Percentiles rank a stretch among this genome's conserved stretches.
Evolutionary conservation across 2,888 invertebrate species (phyloP).

Genomic region (Drosophila birchii): DNA sequence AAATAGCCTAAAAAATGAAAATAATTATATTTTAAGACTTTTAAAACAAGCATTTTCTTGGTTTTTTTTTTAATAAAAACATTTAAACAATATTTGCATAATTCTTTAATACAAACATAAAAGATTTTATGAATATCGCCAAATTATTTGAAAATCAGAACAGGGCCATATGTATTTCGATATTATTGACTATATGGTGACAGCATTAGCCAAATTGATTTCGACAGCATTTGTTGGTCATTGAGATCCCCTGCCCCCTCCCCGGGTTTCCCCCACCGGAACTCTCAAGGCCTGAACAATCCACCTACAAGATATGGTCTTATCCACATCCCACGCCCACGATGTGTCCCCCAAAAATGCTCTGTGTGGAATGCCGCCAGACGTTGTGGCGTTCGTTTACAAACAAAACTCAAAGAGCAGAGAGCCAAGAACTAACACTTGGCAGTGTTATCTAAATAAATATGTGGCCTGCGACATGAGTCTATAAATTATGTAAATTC

Average conservation of each 20-base stretch:
- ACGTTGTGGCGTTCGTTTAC: slow-evolving; percentile 64
- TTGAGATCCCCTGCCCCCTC: slow-evolving; percentile 51
- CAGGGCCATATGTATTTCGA: background rate
- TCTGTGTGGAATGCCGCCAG: slow-evolving; percentile 58
- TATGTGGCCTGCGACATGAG: slow-evolving; percentile 56
- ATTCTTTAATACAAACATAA: background rate
- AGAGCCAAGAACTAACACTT: slow-evolving; percentile 17
- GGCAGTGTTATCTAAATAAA: slow-evolving; percentile 69
- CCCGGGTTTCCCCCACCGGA: background rate
- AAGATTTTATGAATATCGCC: background rate
- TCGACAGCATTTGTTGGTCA: slow-evolving; percentile 35
- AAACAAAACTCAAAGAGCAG: slow-evolving; percentile 19
- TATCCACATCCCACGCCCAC: slow-evolving; percentile 41
- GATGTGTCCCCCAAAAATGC: slow-evolving; percentile 41
- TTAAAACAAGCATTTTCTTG: background rate
- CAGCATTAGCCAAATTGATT: slow-evolving; percentile 54
- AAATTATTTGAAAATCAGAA: slow-evolving; percentile 2
- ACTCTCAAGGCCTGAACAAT: slow-evolving; percentile 39
- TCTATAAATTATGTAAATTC: slow-evolving; percentile 75
- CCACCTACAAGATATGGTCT: slow-evolving; percentile 32
- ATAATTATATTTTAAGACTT: background rate
- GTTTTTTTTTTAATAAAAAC: too few relatives aligned
- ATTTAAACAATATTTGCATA: background rate
- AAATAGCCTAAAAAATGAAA: background rate
- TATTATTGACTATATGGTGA: slow-evolving; percentile 21